Base-by-base conservation (phyloP, 1,140 invertebrate species). In the Myzus persicae region DNA sequence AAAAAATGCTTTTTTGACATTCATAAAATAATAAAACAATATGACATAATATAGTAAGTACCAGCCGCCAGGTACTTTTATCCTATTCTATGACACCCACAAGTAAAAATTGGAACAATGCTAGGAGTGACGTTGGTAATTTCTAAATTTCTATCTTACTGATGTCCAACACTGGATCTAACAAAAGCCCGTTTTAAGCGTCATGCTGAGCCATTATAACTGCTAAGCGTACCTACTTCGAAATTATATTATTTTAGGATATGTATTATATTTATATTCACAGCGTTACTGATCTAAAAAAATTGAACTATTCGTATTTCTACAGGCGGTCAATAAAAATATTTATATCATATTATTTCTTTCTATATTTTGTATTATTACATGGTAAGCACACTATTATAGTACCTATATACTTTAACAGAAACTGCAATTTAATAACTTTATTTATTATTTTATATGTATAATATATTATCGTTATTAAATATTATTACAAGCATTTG, bases 281-380 rank as follows among this genome's bases (percentile, higher is more conserved):
- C 31, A 76, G 31, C 44, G n/a, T 88, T n/a, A 48, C 85, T 88
- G 44, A 88, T 88, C 42, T 88, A 87, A 48, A 88, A 88, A 88
- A 48, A 44, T 24, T 46, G 36, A 88, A 88, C 44, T 36, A n/a
- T 88, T 85, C 81, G 9, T 44, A 48, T 20, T 44, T 87, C 26
- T 87, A 46, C 42, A 20, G 26, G 42, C n/a, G 84, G 26, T 87
- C 82, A 44, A 85, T 42, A 85, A 14, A 40, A 85, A 85, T 85
- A 85, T 44, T 84, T 42, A 82, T 82, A 82, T n/a, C n/a, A 44
- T 44, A 44, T 8, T 44, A 44, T 22, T 82, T 40, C 24, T 82
- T 40, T 40, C 20, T 82, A 20, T 38, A 22, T 81, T 36, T 81
- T 81, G 22, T 81, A 31, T 76, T 76, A 14, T 76, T 76, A 2